phyloP scores from a whole-genome alignment of 2,888 invertebrate genomes.

The Pseudococcus longispinus region DNA sequence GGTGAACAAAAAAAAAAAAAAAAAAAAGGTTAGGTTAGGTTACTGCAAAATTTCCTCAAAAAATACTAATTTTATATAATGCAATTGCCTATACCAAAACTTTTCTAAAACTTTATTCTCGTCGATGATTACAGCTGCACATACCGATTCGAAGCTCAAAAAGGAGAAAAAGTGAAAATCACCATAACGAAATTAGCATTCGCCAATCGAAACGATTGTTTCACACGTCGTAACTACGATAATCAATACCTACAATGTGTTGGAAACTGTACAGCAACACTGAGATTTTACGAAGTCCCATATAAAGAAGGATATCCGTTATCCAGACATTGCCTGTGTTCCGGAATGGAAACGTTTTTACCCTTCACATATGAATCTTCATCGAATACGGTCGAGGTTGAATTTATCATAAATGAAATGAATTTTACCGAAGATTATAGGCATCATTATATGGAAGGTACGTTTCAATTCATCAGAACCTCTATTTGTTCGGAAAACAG shows the following conservation, averaged over 20 bases:
- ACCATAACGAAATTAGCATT: slow-evolving; percentile 77
- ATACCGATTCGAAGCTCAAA: slow-evolving; percentile 85
- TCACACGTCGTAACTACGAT: slow-evolving; percentile 70
- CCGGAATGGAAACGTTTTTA: slow-evolving; percentile 65
- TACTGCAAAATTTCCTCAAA: too few species aligned
- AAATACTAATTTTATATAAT: too few species aligned
- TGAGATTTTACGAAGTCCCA: slow-evolving; percentile 67
- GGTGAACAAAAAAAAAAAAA: too few species aligned
- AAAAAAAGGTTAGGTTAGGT: too few species aligned
- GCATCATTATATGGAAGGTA: slow-evolving; percentile 82
- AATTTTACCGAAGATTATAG: slow-evolving; percentile 84
- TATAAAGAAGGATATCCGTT: slow-evolving; percentile 59
- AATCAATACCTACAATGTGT: slow-evolving; percentile 75
- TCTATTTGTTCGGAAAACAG: slow-evolving; percentile 75
- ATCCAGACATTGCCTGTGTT: slow-evolving; percentile 81
- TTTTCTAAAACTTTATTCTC: background rate
- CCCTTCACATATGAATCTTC: slow-evolving; percentile 81
- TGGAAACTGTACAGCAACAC: slow-evolving; percentile 73
- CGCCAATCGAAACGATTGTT: slow-evolving; percentile 67
- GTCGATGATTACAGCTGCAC: slow-evolving; percentile 71
- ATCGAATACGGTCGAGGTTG: slow-evolving; percentile 78
- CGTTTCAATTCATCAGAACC: slow-evolving; percentile 81
- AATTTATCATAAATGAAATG: slow-evolving; percentile 84
- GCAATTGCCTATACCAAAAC: too few species aligned
- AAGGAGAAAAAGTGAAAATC: slow-evolving; percentile 80